Evolutionary conservation across 1,140 invertebrate genomes (phyloP).

Genomic region (Agrilus planipennis): DNA sequence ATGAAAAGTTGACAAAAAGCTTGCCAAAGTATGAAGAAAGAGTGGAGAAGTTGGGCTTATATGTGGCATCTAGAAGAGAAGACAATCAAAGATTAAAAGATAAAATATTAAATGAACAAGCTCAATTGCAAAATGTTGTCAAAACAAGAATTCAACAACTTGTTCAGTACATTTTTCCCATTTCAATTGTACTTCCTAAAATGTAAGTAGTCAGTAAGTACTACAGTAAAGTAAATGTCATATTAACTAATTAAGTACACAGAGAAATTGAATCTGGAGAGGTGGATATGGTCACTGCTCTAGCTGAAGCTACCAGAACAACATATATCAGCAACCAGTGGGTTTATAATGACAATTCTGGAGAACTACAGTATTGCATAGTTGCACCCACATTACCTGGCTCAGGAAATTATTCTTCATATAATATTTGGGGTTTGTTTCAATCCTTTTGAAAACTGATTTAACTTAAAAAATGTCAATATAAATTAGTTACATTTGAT

Average conservation of each 20-base stretch:
- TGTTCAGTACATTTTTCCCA: constrained; percentile 65
- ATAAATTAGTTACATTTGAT: neutral
- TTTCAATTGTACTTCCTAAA: constrained; percentile 44
- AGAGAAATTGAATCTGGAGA: constrained; percentile 42
- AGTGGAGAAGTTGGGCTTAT: constrained; percentile 46
- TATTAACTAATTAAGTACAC: constrained; percentile 7
- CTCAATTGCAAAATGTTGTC: constrained; percentile 48
- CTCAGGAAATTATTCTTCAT: constrained; percentile 66
- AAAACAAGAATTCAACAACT: constrained; percentile 53
- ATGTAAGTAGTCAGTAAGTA: no score
- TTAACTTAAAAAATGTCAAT: neutral
- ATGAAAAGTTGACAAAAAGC: constrained; percentile 41
- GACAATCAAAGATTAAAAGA: constrained; percentile 41
- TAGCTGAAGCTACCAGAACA: constrained; percentile 64
- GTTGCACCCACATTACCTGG: constrained; percentile 62
- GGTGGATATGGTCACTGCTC: constrained; percentile 53
- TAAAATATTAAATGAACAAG: constrained; percentile 40
- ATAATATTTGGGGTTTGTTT: constrained; percentile 55
- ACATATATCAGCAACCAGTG: constrained; percentile 62
- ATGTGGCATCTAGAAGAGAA: constrained; percentile 39
- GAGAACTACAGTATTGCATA: constrained; percentile 58
- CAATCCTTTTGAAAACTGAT: constrained; percentile 1
- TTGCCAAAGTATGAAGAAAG: constrained; percentile 50
- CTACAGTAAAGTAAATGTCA: constrained; percentile 7
- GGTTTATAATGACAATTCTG: constrained; percentile 53